phyloP scores from a whole-genome alignment of 1,140 invertebrate species.

The Bombus turneri region DNA sequence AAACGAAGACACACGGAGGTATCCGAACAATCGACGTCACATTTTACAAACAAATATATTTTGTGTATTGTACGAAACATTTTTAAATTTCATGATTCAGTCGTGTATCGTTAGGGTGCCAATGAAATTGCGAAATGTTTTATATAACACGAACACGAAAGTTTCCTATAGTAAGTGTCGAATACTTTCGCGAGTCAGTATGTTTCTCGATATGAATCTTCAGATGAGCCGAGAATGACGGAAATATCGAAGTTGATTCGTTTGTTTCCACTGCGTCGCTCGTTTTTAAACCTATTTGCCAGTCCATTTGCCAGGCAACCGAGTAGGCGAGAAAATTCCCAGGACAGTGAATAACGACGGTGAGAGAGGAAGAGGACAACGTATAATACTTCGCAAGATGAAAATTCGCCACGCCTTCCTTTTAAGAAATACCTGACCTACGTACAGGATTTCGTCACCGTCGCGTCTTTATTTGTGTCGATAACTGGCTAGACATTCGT shows the following conservation, averaged over 20 bases:
- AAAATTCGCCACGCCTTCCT: not conserved
- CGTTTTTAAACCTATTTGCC: not conserved
- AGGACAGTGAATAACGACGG: not conserved
- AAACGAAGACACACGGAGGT: rapidly evolving
- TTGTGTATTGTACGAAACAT: not conserved
- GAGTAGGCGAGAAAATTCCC: not conserved
- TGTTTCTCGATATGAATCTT: not conserved
- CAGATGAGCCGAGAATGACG: not conserved
- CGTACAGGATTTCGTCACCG: not conserved
- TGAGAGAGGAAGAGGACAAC: not conserved
- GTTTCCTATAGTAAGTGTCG: too few species aligned
- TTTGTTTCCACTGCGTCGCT: not conserved
- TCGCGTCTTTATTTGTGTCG: not conserved
- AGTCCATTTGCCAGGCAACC: not conserved
- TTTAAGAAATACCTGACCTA: not conserved
- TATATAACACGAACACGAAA: not conserved
- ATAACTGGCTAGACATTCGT: too few species aligned
- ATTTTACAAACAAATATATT: too few species aligned
- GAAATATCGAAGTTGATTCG: not conserved
- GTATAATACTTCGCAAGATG: not conserved
- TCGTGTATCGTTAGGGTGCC: too few species aligned
- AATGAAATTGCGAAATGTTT: too few species aligned
- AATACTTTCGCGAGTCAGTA: too few species aligned
- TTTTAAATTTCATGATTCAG: too few species aligned
- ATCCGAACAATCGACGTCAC: not conserved